These are phyloP conservation scores for Coregonus ussuriensis DNA, from an alignment of 2,797 vertebrate genomes.

Conservation along the genomic window DNA sequence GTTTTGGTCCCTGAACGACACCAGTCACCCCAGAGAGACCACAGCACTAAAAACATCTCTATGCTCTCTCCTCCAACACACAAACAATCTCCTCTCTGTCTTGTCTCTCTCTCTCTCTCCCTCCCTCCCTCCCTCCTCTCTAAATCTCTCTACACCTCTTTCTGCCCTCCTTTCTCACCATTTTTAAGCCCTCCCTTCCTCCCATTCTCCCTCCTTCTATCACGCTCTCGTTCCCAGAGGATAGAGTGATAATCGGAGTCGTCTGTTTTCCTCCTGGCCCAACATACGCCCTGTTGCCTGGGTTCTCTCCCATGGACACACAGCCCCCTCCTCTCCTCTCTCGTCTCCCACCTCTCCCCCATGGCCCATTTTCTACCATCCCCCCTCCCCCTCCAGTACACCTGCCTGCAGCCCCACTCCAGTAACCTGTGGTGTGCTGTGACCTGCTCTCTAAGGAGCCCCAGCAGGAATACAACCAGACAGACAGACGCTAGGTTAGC, in stretches of 20 bases:
- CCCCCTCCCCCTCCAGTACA: constrained; percentile 43
- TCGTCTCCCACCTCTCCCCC: constrained; percentile 18
- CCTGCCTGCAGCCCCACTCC: neutral
- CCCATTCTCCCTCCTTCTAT: constrained; percentile 17
- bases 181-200: constrained; percentile 21
- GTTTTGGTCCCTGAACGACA: constrained; percentile 57
- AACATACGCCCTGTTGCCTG: constrained; percentile 53
- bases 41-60: constrained; percentile 60
- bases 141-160: constrained; percentile 10
- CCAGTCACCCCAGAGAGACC: constrained; percentile 59
- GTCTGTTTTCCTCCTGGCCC: constrained; percentile 76
- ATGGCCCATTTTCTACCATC: constrained; percentile 20
- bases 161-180: constrained; percentile 38
- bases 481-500: constrained; percentile 13
- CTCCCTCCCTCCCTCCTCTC: neutral
- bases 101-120: constrained; percentile 30
- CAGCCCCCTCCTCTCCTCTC: constrained; percentile 27
- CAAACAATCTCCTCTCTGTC: neutral
- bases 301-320: constrained; percentile 50
- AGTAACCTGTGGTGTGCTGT: constrained; percentile 45
- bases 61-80: constrained; percentile 48
- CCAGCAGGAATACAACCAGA: constrained; percentile 54
- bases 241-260: constrained; percentile 71
- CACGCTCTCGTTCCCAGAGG: constrained; percentile 60
- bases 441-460: constrained; percentile 55